A percentile compares a stretch with the other conserved stretches of the same genome.
phyloP scores from a whole-genome alignment of 2,888 invertebrate species.

The Protodeltote pygarga region DNA sequence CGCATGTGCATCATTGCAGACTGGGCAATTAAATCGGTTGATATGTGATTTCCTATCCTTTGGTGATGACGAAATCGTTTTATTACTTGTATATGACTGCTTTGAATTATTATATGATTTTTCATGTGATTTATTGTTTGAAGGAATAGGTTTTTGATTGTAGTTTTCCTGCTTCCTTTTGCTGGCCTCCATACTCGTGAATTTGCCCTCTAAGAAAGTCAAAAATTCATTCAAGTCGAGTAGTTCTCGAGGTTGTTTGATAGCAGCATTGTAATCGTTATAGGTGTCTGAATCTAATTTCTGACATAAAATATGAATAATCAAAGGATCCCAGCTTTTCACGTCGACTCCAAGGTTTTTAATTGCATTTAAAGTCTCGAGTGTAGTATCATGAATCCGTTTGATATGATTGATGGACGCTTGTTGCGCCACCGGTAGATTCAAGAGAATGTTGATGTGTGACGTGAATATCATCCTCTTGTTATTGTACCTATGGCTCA shows the following conservation, averaged over 20 bases:
- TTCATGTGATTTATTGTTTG: not conserved
- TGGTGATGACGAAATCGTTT: too few relatives aligned
- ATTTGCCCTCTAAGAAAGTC: not conserved
- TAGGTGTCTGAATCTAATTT: not conserved
- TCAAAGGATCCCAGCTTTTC: not conserved
- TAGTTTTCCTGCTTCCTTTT: not conserved
- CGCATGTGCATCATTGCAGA: too few relatives aligned
- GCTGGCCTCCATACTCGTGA: not conserved
- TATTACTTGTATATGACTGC: too few relatives aligned
- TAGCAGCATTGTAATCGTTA: not conserved
- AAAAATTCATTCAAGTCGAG: not conserved
- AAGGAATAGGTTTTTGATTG: not conserved
- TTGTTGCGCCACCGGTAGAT: not conserved
- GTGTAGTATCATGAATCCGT: not conserved
- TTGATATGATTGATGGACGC: not conserved
- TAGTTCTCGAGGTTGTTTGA: not conserved
- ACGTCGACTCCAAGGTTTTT: not conserved
- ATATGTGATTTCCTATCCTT: too few relatives aligned
- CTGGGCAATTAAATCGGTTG: too few relatives aligned
- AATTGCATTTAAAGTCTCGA: not conserved
- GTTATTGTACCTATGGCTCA: not conserved
- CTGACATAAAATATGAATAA: not conserved
- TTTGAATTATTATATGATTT: not conserved
- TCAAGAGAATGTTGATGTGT: not conserved
- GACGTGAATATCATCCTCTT: not conserved